Evolutionary conservation across 2,797 vertebrate genomes (phyloP).

Genomic region (Neomorphus geoffroyi): DNA sequence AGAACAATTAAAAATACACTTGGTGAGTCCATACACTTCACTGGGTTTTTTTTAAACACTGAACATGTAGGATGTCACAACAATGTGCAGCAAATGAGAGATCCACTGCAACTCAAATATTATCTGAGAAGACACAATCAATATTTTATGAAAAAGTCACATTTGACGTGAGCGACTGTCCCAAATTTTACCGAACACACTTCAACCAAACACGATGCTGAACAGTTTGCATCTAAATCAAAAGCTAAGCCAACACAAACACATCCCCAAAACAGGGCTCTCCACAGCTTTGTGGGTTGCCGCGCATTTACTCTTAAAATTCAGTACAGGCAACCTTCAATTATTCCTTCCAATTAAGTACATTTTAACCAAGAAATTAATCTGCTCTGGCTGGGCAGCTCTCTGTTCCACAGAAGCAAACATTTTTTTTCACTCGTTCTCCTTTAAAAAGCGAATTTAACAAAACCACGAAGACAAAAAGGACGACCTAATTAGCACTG

Average conservation of each 20-base stretch:
- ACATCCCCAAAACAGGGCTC: conserved; percentile 27
- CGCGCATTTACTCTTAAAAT: conserved; percentile 11
- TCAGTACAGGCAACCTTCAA: conserved; percentile 21
- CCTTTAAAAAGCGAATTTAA: conserved; percentile 49
- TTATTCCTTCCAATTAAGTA: conserved; percentile 43
- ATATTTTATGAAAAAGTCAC: conserved; percentile 58
- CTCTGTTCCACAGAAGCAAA: conserved; percentile 17
- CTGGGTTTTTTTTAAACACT: not conserved
- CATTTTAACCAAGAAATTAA: conserved; percentile 48
- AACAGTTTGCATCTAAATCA: conserved; percentile 30
- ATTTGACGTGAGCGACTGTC: conserved; percentile 49
- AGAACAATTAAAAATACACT: conserved; percentile 46
- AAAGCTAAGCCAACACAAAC: conserved; percentile 35
- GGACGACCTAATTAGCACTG: conserved; percentile 51
- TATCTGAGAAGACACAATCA: not conserved
- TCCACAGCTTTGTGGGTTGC: not conserved
- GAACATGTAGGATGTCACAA: not conserved
- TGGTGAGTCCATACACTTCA: not conserved
- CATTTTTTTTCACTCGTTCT: not conserved
- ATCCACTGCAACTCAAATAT: not conserved
- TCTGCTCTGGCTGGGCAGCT: conserved; percentile 21
- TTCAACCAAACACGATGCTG: conserved; percentile 25
- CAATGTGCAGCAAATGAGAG: not conserved
- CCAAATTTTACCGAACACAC: conserved; percentile 45
- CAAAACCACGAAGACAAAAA: conserved; percentile 43